Evolutionary conservation across 2,888 invertebrate species (phyloP).

Genomic region (Noctua janthe): DNA sequence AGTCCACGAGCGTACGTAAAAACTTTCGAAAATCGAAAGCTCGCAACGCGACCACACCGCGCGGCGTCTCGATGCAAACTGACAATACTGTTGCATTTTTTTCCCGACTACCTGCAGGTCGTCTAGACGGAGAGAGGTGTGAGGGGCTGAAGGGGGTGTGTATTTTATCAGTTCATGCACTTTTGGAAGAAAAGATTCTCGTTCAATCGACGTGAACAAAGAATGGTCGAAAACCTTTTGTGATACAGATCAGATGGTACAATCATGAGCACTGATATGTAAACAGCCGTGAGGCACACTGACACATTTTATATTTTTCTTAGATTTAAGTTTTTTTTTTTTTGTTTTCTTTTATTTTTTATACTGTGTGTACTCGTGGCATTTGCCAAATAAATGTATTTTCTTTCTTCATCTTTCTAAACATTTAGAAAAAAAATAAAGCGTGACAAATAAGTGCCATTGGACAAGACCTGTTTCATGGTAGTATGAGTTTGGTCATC

Average conservation of each 20-base stretch:
- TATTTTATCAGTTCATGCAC: slow-evolving; percentile 60
- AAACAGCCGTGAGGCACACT: too few relatives aligned
- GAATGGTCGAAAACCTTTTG: slow-evolving; percentile 55
- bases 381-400: too few relatives aligned
- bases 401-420: too few relatives aligned
- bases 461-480: too few relatives aligned
- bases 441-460: too few relatives aligned
- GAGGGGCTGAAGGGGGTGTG: slow-evolving; percentile 12
- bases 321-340: too few relatives aligned
- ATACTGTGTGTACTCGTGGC: too few relatives aligned
- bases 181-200: slow-evolving; percentile 53
- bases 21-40: slow-evolving; percentile 49
- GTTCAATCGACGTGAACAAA: slow-evolving; percentile 42
- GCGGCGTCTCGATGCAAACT: slow-evolving; percentile 42
- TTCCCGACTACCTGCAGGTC: slow-evolving; percentile 54
- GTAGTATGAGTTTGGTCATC: too few relatives aligned
- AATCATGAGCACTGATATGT: not conserved
- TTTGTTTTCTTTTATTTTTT: too few relatives aligned
- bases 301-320: too few relatives aligned
- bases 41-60: slow-evolving; percentile 36
- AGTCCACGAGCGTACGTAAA: slow-evolving; percentile 50
- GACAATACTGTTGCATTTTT: slow-evolving; percentile 47
- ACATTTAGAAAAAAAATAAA: too few relatives aligned
- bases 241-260: slow-evolving; percentile 19
- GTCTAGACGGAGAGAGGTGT: slow-evolving; percentile 61